Evolutionary conservation across 2,888 invertebrate genomes (phyloP), one percentile per base, ranked within the genome.

Genomic region (Drosophila suboccidentalis): DNA sequence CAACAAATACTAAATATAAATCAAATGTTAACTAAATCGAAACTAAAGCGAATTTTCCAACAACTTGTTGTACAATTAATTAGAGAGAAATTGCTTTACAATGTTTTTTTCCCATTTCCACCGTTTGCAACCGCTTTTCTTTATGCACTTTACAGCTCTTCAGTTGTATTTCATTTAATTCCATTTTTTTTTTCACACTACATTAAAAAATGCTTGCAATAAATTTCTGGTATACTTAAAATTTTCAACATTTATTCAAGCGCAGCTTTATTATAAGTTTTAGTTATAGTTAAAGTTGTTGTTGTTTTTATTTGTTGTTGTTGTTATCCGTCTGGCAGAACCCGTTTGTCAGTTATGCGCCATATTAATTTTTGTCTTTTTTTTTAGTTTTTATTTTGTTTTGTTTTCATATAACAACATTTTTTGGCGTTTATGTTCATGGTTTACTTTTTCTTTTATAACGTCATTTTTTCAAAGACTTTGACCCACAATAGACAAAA

Each of bases 171-270:
- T 36, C 5, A 26, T 51, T 51, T n/a, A 36, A 43, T 68, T 47
- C 47, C 60, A 13, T 34, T 32, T 67, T 44, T 71, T 75, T 69
- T 75, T 81, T 82, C 79, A 78, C 80, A 82, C 82, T 44, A 66
- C 69, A 78, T 75, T 75, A 70, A 79, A 77, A 80, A 80, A 77
- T 77, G 53, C 38, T 61, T 46, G 66, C 71, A 59, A 62, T 85
- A 85, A 82, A 85, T 85, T 85, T 85, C 88, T 85, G 84, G 84
- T 84, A 87, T 87, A 85, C 82, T 87, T 87, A 78, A 85, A 68
- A 84, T 84, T 65, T 75, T 85, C 70, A 59, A 74, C 85, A 83
- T 84, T 87, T 79, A 87, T 72, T 81, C 71, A 77, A 77, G 82
- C 82, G 81, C 39, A 55, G 66, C 70, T 66, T 63, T 77, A 65